Base-by-base conservation (phyloP, 2,113 vertebrate genomes). In the Zosterops japonicus region DNA sequence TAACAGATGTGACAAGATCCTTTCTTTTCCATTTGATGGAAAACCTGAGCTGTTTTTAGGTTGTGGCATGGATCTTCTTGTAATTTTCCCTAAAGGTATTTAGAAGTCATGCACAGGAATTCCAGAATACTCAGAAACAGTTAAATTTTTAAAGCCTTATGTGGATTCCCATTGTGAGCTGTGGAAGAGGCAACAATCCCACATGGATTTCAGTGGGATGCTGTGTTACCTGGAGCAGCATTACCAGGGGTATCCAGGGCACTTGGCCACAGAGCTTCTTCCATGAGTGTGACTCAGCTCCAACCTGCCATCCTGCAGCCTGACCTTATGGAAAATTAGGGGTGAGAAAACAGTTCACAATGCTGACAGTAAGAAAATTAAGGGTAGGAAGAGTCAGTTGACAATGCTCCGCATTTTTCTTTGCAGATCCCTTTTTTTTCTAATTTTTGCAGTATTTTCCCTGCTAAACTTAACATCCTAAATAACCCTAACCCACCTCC, bases 191-290 rank as follows among this genome's bases (percentile, higher is more conserved):
- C 25, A 25, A 5, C 15, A 44, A n/a, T 46, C 39, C 33, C 0
- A 0, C 3, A 0, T 9, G n/a, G 31, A 14, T 3, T 46, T 7
- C 0, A 0, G 25, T 0, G 5, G 49, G 41, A 28, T 29, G 21
- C 49, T 50, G 35, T 2, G 10, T 44, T 41, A 27, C 23, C 57
- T 12, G 10, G 22, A 24, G 28, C 2, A 0, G 24, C 1, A 0
- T 60, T 63, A 18, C 11, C 55, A 7, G 4, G 17, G 21, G 4
- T 21, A 33, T 19, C 0, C 0, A n/a, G 72, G 25, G 11, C 29
- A 1, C 29, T 33, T 22, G 70, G 71, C 49, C 29, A 0, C 47
- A 3, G 3, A 17, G 12, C n/a, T 64, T 27, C 49, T 64, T 44
- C 24, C 23, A 2, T 0, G 3, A 50, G 8, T 2, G 0, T 10